Percentiles rank a stretch among this genome's conserved stretches.
phyloP scores from a whole-genome alignment of 2,797 vertebrate genomes.

The Moxostoma hubbsi region DNA sequence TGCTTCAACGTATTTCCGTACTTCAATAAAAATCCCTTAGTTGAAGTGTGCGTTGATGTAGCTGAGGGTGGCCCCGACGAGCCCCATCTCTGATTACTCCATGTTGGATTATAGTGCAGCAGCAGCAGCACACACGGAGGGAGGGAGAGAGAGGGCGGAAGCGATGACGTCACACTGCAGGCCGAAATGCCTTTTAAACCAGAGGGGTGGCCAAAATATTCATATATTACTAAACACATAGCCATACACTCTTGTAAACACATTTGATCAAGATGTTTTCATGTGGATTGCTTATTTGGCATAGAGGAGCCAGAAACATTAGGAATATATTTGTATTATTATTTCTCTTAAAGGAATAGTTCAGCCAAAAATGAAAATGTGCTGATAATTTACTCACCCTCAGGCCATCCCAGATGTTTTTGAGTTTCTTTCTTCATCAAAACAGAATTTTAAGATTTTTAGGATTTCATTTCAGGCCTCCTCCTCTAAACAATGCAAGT shows the following conservation, averaged over 20 bases:
- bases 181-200: slow-evolving; percentile 25
- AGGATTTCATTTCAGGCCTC: too few relatives aligned
- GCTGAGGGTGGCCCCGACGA: slow-evolving; percentile 91
- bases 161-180: slow-evolving; percentile 60
- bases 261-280: not conserved
- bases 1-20: slow-evolving; percentile 16
- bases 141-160: slow-evolving; percentile 53
- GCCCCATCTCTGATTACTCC: slow-evolving; percentile 94
- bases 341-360: too few relatives aligned
- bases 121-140: slow-evolving; percentile 27
- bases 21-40: not conserved
- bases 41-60: slow-evolving; percentile 75
- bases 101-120: slow-evolving; percentile 81
- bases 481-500: too few relatives aligned
- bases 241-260: not conserved
- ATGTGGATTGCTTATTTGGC: not conserved
- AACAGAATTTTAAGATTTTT: too few relatives aligned
- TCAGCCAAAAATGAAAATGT: too few relatives aligned
- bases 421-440: too few relatives aligned
- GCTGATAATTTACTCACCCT: too few relatives aligned
- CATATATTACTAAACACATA: too few relatives aligned
- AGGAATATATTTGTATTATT: not conserved
- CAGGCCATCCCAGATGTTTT: too few relatives aligned
- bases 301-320: not conserved
- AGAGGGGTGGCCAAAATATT: too few relatives aligned